phyloP scores from a whole-genome alignment of 2,888 invertebrate genomes.

The Hartigia nigra region DNA sequence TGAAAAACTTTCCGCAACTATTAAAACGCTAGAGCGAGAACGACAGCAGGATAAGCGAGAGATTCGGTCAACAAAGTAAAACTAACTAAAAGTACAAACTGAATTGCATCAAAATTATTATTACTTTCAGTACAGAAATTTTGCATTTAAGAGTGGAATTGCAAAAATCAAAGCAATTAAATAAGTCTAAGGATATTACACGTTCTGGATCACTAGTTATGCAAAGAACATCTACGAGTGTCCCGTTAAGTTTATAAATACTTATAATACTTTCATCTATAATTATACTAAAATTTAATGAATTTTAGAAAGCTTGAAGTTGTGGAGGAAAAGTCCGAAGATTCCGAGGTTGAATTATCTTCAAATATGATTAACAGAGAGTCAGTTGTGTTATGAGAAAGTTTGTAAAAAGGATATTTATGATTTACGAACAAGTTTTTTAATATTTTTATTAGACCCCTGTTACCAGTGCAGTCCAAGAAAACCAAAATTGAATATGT shows the following conservation, averaged over 20 bases:
- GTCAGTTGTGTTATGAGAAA: neutral
- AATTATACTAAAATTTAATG: neutral
- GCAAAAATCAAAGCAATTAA: conserved; percentile 17
- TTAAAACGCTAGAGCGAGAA: conserved; percentile 15
- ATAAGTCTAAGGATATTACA: conserved; percentile 2
- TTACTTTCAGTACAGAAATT: conserved; percentile 26
- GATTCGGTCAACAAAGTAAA: conserved; percentile 23
- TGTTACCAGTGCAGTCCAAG: neutral
- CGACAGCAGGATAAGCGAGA: conserved; percentile 13
- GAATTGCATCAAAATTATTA: neutral
- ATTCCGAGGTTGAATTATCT: neutral
- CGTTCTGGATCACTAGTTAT: neutral
- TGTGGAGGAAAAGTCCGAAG: neutral
- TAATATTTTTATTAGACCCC: neutral
- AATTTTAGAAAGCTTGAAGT: neutral
- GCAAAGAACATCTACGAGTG: neutral
- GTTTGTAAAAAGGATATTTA: neutral
- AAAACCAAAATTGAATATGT: conserved; percentile 34
- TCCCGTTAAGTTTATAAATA: neutral
- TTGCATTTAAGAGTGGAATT: conserved; percentile 24
- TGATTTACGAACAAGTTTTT: neutral
- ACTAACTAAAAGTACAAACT: neutral
- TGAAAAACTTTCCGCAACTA: neutral
- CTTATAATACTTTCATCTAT: neutral
- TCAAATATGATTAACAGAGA: neutral